Evolutionary conservation across 1,140 invertebrate species (phyloP).

Genomic region (Venustaconcha ellipsiformis): DNA sequence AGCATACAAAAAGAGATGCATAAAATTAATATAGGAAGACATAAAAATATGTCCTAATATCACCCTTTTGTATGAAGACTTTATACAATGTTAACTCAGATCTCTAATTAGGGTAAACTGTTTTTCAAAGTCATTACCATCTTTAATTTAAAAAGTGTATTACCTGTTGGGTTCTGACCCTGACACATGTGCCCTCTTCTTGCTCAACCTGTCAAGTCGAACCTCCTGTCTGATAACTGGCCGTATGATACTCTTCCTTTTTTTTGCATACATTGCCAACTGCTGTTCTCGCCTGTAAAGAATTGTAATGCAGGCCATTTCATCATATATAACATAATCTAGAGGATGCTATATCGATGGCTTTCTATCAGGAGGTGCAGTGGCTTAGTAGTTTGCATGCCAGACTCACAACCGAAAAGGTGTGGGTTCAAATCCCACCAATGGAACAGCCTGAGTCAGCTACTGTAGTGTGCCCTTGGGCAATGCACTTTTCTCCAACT

Average conservation of each 20-base stretch:
- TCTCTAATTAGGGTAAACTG: neutral
- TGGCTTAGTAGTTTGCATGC: neutral
- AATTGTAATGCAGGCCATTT: neutral
- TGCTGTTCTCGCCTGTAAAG: constrained; percentile 73
- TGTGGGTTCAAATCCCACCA: no score
- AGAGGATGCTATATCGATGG: no score
- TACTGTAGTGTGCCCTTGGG: no score
- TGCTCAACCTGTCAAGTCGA: constrained; percentile 72
- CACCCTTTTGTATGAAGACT: no score
- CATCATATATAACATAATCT: no score
- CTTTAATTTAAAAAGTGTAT: neutral
- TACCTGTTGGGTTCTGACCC: constrained; percentile 61
- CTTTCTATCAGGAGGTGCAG: no score
- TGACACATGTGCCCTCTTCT: constrained; percentile 63
- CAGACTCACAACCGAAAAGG: no score
- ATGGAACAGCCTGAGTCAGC: no score
- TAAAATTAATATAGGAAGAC: no score
- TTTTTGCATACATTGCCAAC: constrained; percentile 68
- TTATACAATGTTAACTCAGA: neutral
- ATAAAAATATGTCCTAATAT: no score
- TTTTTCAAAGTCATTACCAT: neutral
- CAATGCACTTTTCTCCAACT: no score
- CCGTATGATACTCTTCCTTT: constrained; percentile 75
- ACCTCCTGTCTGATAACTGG: constrained; percentile 76
- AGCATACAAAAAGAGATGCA: no score